These are phyloP conservation scores for Campoletis raptor DNA, from an alignment of 2,888 invertebrate species.

Conservation along the genomic window DNA sequence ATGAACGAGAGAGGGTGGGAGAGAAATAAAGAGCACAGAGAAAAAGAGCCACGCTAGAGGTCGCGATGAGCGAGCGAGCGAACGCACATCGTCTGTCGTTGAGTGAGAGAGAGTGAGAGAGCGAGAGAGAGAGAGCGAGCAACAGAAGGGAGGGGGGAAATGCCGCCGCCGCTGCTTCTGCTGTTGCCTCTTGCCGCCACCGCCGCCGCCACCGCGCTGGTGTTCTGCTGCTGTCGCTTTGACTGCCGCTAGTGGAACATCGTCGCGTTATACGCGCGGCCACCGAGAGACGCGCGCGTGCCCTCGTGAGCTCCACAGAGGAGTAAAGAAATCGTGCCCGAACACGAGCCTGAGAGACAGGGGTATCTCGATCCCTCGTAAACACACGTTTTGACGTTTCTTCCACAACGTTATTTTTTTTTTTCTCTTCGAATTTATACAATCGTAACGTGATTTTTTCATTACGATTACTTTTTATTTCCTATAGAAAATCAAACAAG, in stretches of 20 bases:
- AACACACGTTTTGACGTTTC: conserved; percentile 54
- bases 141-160: conserved; percentile 35
- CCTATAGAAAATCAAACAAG: neutral
- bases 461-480: conserved; percentile 24
- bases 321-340: conserved; percentile 21
- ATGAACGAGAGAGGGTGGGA: conserved; percentile 40
- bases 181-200: conserved; percentile 36
- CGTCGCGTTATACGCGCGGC: conserved; percentile 69
- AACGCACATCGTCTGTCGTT: conserved; percentile 54
- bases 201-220: conserved; percentile 61
- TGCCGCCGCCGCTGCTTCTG: conserved; percentile 60
- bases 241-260: conserved; percentile 67
- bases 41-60: conserved; percentile 71
- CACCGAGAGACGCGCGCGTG: conserved; percentile 65
- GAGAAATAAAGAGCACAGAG: conserved; percentile 59
- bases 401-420: conserved; percentile 2
- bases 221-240: conserved; percentile 66
- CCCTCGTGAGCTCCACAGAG: conserved; percentile 50
- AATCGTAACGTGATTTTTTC: neutral
- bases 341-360: conserved; percentile 29
- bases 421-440: conserved; percentile 5
- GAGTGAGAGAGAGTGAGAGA: conserved; percentile 18
- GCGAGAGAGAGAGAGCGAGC: conserved; percentile 12
- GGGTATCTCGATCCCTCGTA: conserved; percentile 37
- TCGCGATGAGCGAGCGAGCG: conserved; percentile 69